Base-by-base conservation (phyloP, 2,888 invertebrate genomes). In the Drosophila pseudotakahashii region DNA sequence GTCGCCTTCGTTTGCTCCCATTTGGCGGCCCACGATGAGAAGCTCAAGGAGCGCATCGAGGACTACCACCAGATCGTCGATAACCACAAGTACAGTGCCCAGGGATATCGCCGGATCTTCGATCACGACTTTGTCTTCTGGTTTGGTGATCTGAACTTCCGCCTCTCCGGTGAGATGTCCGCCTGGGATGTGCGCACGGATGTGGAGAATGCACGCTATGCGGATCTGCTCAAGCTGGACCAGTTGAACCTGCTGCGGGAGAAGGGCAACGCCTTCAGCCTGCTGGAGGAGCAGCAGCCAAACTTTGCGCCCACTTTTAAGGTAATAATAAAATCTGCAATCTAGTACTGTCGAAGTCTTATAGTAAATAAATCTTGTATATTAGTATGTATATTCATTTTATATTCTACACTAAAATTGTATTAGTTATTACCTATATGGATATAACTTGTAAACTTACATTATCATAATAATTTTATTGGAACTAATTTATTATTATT, bases 61-160 rank as follows among this genome's bases (percentile, higher is more conserved):
- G 98, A 98, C 90, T 98, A 97, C 91, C 96, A 97, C 90, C 95
- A 95, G 42, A 98, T 98, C 69, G 93, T 98, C 23, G 95, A 95
- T 76, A 95, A 95, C 80, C 98, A 98, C 91, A 93, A 94, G 60
- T 98, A 97, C 90, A 94, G 95, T 76, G 94, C 94, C 10, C 92
- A 93, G 36, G 95, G 96, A 88, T 97, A 97, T 30, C 93, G 94
- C 10, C 95, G 95, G 83, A 98, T 99, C 79, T 94, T 98, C 77
- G 98, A 95, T 91, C 98, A 98, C 90, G 98, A 98, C 96, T 98
- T 97, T 90, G 95, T 97, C 2, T 97, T 98, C 92, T 98, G 97
- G 97, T 94, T 97, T 82, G 98, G 98, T 1, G 98, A 98, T 89
- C 93, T 98, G 3, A 98, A 98, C 91, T 98, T 98, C 91, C 95